A percentile compares a stretch with the other conserved stretches of the same genome.
These are phyloP conservation scores for Nothocercus nigrocapillus DNA, from an alignment of 2,113 vertebrate genomes.

Conservation along the genomic window DNA sequence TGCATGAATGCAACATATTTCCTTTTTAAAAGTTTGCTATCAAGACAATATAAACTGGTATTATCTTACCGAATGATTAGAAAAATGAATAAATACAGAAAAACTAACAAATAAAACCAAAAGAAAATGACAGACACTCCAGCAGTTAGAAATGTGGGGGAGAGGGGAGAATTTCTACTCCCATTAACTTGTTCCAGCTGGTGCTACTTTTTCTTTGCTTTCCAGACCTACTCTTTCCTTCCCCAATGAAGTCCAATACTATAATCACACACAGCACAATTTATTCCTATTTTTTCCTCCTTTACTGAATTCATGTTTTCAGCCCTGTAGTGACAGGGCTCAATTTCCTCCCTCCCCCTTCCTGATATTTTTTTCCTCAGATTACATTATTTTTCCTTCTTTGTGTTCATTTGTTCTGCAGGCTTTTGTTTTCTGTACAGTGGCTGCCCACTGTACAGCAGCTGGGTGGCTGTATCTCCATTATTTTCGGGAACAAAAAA, in stretches of 20 bases:
- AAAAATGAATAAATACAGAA: neutral
- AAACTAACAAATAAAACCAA: neutral
- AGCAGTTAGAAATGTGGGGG: neutral
- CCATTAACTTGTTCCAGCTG: neutral
- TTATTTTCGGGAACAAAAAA: neutral
- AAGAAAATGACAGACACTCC: neutral
- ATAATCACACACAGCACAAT: neutral
- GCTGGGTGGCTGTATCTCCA: neutral
- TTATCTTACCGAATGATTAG: neutral
- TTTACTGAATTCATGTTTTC: neutral
- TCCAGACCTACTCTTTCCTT: neutral
- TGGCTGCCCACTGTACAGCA: neutral
- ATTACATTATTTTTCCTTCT: neutral
- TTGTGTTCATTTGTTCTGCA: neutral
- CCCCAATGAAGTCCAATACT: neutral
- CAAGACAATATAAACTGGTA: neutral
- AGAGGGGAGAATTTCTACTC: neutral
- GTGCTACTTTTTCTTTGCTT: neutral
- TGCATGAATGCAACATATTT: neutral
- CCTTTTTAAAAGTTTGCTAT: neutral
- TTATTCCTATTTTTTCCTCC: neutral
- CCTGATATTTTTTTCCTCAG: rapidly evolving
- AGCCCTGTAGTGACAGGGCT: neutral
- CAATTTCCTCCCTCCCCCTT: neutral
- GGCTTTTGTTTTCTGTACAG: neutral